Base-by-base conservation (phyloP, 2,797 vertebrate species). In the Cyclopterus lumpus region DNA sequence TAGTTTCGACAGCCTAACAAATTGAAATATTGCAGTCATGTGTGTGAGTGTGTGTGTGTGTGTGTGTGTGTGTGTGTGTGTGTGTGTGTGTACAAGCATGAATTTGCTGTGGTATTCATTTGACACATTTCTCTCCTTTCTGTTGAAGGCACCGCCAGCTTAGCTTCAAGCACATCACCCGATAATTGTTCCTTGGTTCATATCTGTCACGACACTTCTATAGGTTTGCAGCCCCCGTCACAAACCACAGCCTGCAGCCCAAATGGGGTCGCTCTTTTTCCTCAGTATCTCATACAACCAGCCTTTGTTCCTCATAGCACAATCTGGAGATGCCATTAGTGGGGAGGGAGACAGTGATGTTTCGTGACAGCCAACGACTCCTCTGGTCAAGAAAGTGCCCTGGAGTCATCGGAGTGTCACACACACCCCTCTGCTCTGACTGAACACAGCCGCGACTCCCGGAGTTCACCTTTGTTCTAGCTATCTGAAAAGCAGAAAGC, bases 251-350 rank as follows among this genome's bases (percentile, higher is more conserved):
- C 88, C 90, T 71, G 83, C 77, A 86, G 88, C 78, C 65, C 75
- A 89, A 91, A 93, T 85, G 87, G 91, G 89, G 86, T 84, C 57
- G 61, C 85, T 89, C 86, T 79, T 69, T 67, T 36, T 9, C 54
- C 62, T 59, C 62, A 73, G 72, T 86, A 86, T 87, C 86, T 87
- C 88, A 81, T 69, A 87, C 80, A 87, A 86, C 88, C 85, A 90
- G 89, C 79, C 90, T 93, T 93, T 94, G 91, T 94, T 92, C 90
- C 91, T 93, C 81, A 86, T 88, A 86, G 90, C 85, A 73, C 91
- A 92, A 91, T 94, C 94, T 91, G 92, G 91, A 93, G 91, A 94
- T 90, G 91, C 93, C 93, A 95, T 96, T 95, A 95, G 93, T 88
- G 85, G 84, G 44, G 61, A 79, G 62, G 84, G 71, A 90, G 94